Conservation (phyloP, 2,113 vertebrate species). For the Pangasianodon hypophthalmus region DNA sequence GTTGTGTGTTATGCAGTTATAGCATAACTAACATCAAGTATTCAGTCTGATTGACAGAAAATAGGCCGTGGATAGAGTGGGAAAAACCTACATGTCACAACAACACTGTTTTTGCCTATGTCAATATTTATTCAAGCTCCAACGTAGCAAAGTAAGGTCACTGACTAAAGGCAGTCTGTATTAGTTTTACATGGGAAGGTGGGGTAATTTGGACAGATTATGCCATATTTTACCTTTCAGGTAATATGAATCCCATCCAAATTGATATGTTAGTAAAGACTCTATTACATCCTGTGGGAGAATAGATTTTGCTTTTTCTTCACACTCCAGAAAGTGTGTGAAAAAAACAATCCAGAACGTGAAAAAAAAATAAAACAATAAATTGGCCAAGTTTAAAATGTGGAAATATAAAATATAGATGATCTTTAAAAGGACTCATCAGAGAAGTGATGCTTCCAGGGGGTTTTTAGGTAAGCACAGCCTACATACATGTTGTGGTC, state of each 20-base stretch:
- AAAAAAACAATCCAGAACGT: neutral
- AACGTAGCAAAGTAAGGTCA: neutral
- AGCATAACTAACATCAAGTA: neutral
- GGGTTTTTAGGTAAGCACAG: no score
- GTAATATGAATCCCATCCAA: neutral
- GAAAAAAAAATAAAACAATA: neutral
- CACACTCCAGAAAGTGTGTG: neutral
- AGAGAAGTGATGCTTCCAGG: neutral
- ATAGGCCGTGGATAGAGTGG: neutral
- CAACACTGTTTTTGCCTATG: neutral
- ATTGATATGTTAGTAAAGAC: neutral
- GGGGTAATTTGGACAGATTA: neutral
- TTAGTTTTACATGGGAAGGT: neutral
- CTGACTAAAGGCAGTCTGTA: neutral
- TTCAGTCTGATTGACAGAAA: neutral
- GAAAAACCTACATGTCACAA: neutral
- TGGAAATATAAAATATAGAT: neutral
- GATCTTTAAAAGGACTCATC: neutral
- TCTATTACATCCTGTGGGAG: neutral
- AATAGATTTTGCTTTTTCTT: neutral
- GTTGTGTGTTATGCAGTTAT: neutral
- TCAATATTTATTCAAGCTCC: neutral
- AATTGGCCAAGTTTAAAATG: neutral
- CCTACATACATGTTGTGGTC: neutral
- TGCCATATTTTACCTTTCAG: neutral